phyloP scores from a whole-genome alignment of 2,797 vertebrate species.

The Coranthus polyacanthus region DNA sequence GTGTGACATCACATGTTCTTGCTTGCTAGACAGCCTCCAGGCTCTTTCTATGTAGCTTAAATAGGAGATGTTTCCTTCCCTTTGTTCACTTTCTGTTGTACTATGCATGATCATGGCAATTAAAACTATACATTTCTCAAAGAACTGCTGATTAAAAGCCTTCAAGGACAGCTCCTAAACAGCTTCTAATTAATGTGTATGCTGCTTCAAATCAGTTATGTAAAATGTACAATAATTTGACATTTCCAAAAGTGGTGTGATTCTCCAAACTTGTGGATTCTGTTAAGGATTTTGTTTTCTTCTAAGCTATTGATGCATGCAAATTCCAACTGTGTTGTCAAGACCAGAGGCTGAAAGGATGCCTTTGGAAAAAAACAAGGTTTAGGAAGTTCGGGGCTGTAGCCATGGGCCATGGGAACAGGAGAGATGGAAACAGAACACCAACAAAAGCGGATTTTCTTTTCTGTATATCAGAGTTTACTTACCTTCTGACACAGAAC shows the following conservation, averaged over 20 bases:
- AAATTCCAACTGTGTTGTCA: conserved; percentile 70
- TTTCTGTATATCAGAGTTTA: conserved; percentile 56
- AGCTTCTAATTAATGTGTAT: too few species aligned
- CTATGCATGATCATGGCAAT: too few species aligned
- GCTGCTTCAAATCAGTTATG: too few species aligned
- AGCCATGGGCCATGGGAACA: conserved; percentile 62
- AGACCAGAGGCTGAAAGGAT: conserved; percentile 70
- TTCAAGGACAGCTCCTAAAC: too few species aligned
- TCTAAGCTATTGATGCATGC: conserved; percentile 66
- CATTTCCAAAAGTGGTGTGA: conserved; percentile 4
- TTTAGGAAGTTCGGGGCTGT: conserved; percentile 54
- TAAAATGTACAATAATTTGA: conserved; percentile 17
- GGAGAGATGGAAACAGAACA: conserved; percentile 44
- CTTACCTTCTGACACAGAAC: conserved; percentile 65
- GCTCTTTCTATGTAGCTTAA: too few species aligned
- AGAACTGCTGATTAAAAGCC: too few species aligned
- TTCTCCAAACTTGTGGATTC: conserved; percentile 38
- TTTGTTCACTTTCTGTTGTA: too few species aligned
- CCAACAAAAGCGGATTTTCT: conserved; percentile 59
- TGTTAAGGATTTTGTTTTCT: conserved; percentile 63
- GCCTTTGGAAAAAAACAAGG: conserved; percentile 46
- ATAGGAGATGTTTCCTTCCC: too few species aligned
- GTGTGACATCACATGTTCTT: too few species aligned
- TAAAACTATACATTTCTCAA: too few species aligned
- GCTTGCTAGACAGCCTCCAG: too few species aligned